Evolutionary conservation across 2,797 vertebrate species (phyloP).

Genomic region (Lacerta bilineata): DNA sequence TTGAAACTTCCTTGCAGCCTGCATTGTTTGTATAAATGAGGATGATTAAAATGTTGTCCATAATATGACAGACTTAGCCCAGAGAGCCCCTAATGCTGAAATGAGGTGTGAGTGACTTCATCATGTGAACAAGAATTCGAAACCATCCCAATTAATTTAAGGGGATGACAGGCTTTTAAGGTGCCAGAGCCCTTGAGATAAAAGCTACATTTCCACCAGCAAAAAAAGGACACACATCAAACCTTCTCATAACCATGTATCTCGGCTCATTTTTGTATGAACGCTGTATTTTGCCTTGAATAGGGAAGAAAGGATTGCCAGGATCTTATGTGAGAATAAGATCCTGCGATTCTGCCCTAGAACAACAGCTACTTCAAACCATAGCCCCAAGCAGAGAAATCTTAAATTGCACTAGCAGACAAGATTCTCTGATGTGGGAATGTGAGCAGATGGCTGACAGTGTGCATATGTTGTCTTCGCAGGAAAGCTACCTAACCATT

Average conservation of each 20-base stretch:
- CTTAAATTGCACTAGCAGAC: not conserved
- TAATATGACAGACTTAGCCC: not conserved
- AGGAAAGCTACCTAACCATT: not conserved
- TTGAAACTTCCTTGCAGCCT: not conserved
- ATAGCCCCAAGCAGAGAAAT: not conserved
- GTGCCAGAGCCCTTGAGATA: not conserved
- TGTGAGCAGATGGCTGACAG: not conserved
- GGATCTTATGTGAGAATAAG: conserved; percentile 29
- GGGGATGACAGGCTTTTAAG: conserved; percentile 17
- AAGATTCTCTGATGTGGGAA: not conserved
- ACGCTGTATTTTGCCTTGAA: not conserved
- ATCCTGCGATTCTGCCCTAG: not conserved
- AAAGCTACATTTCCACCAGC: conserved; percentile 31
- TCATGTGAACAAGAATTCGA: conserved; percentile 29
- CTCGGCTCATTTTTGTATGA: not conserved
- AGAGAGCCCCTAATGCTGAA: conserved; percentile 40
- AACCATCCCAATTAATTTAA: conserved; percentile 52
- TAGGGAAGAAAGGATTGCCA: conserved; percentile 3
- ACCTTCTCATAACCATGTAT: conserved; percentile 1
- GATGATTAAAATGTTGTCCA: not conserved
- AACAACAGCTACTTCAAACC: conserved; percentile 16
- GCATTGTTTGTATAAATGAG: not conserved
- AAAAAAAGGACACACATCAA: not conserved
- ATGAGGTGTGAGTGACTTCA: conserved; percentile 31
- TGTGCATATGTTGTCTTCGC: not conserved